Evolutionary conservation across 2,888 invertebrate species (phyloP).

Genomic region (Therioaphis trifolii): DNA sequence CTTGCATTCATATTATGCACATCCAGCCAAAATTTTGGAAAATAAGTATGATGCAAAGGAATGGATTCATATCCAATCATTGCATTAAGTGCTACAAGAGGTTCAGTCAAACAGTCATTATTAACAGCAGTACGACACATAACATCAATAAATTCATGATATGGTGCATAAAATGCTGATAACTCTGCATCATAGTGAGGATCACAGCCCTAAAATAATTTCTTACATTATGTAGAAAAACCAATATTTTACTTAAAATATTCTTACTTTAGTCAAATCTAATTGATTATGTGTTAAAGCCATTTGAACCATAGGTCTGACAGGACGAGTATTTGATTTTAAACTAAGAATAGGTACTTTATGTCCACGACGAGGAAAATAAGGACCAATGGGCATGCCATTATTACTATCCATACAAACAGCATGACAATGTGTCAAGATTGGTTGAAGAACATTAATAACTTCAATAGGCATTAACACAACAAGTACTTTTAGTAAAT

Average conservation of each 20-base stretch:
- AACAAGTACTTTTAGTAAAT: conserved; percentile 82
- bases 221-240: neutral
- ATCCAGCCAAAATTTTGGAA: conserved; percentile 93
- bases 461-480: conserved; percentile 83
- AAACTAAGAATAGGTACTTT: conserved; percentile 70
- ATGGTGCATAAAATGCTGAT: conserved; percentile 84
- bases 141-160: conserved; percentile 89
- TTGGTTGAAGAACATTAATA: conserved; percentile 84
- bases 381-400: conserved; percentile 79
- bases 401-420: conserved; percentile 81
- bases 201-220: conserved; percentile 75
- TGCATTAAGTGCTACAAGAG: conserved; percentile 86
- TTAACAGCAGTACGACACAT: conserved; percentile 89
- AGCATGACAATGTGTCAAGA: conserved; percentile 85
- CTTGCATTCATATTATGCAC: conserved; percentile 80
- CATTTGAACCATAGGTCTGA: conserved; percentile 87
- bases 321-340: conserved; percentile 78
- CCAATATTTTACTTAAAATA: neutral
- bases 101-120: conserved; percentile 86
- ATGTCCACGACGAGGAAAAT: conserved; percentile 79
- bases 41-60: conserved; percentile 86
- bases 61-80: conserved; percentile 91
- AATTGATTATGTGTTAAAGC: conserved; percentile 82
- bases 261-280: conserved; percentile 75
- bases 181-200: conserved; percentile 81